A percentile compares a stretch with the other conserved stretches of the same genome.
Evolutionary conservation across 1,140 invertebrate species (phyloP).

Genomic region (Drosophila tani): DNA sequence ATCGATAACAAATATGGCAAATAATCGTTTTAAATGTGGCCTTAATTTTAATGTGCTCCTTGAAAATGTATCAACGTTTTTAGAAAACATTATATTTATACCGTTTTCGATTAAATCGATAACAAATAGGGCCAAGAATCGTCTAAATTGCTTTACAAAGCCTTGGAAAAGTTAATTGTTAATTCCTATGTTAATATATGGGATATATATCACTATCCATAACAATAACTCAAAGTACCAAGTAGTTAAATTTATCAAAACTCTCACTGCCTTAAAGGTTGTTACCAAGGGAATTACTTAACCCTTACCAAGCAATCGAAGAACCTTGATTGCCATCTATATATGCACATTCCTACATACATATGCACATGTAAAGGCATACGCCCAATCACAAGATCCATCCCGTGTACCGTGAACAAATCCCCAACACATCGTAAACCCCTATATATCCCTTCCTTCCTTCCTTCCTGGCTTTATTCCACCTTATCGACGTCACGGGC

Average conservation of each 20-base stretch:
- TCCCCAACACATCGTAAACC: constrained; percentile 21
- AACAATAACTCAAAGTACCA: not conserved
- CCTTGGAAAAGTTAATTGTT: not conserved
- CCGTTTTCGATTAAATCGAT: no score
- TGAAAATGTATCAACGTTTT: no score
- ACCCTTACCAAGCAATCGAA: not conserved
- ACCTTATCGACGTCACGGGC: constrained; percentile 14
- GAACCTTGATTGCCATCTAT: not conserved
- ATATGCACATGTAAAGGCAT: no score
- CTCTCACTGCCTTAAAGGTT: not conserved
- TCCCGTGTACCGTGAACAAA: constrained; percentile 9
- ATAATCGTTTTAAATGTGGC: no score
- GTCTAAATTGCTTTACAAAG: not conserved
- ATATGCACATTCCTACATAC: no score
- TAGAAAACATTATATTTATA: no score
- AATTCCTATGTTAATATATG: not conserved
- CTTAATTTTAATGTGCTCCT: no score
- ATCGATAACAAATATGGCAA: no score
- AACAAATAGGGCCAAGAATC: not conserved
- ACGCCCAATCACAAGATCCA: constrained; percentile 5
- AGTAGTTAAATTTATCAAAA: not conserved
- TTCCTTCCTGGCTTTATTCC: constrained; percentile 15
- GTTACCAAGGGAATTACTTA: not conserved
- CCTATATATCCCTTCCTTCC: constrained; percentile 11
- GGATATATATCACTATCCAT: no score